Conservation (phyloP, 2,113 vertebrate species). For the Macaca fascicularis region DNA sequence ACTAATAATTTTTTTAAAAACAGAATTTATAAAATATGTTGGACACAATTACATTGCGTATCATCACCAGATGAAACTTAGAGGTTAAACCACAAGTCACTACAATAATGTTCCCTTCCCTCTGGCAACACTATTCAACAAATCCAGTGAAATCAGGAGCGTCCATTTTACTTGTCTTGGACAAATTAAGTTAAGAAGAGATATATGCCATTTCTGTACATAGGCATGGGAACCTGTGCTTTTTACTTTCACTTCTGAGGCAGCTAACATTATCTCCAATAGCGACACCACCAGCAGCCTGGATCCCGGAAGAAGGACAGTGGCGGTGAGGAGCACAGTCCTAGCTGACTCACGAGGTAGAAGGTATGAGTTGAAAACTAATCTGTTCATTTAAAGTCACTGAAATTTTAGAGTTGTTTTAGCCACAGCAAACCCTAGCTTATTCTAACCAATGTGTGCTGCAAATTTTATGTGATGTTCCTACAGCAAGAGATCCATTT, state of each 20-base stretch:
- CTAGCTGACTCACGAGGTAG: neutral
- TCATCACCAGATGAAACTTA: neutral
- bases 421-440: neutral
- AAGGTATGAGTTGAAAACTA: neutral
- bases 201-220: neutral
- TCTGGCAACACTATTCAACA: neutral
- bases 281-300: neutral
- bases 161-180: neutral
- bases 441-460: accelerated
- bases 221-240: accelerated
- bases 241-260: neutral
- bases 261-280: neutral
- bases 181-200: neutral
- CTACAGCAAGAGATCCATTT: neutral
- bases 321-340: neutral
- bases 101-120: too few relatives aligned
- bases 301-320: neutral
- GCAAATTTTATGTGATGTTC: neutral
- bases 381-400: neutral
- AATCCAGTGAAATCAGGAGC: too few relatives aligned
- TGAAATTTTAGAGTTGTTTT: neutral
- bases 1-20: neutral
- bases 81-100: neutral
- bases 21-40: neutral
- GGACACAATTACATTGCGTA: too few relatives aligned